Percentiles rank a stretch among this genome's conserved stretches.
Evolutionary conservation across 2,797 vertebrate genomes (phyloP).

Genomic region (Acipenser ruthenus): DNA sequence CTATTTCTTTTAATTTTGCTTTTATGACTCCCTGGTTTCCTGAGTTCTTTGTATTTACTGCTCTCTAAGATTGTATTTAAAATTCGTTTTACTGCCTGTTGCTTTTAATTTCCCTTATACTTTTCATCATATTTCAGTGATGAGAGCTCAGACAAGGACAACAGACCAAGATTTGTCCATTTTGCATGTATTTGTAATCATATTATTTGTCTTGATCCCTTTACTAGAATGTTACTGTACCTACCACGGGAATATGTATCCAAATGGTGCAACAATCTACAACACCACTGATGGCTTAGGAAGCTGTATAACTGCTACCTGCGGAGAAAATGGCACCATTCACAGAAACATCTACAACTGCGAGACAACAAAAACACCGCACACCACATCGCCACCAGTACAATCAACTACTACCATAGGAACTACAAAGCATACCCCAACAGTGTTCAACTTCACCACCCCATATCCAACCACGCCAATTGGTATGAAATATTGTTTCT

Average conservation of each 20-base stretch:
- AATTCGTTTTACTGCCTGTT: no score
- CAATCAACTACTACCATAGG: slow-evolving; percentile 25
- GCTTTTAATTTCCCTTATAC: no score
- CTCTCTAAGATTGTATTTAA: no score
- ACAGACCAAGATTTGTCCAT: no score
- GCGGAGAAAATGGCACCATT: slow-evolving; percentile 58
- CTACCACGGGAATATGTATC: slow-evolving; percentile 49
- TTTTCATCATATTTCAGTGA: no score
- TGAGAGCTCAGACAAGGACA: no score
- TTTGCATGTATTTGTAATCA: no score
- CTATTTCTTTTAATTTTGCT: no score
- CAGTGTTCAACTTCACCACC: slow-evolving; percentile 31
- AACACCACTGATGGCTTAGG: slow-evolving; percentile 66
- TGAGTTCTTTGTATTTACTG: no score
- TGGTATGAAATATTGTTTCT: no score
- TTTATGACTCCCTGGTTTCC: no score
- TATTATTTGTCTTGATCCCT: background rate
- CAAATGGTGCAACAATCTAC: slow-evolving; percentile 51
- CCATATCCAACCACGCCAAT: no score
- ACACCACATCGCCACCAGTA: slow-evolving; percentile 27
- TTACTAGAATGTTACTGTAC: slow-evolving; percentile 63
- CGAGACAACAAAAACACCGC: slow-evolving; percentile 17
- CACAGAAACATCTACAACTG: slow-evolving; percentile 39
- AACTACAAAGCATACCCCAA: slow-evolving; percentile 15
- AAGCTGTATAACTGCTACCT: slow-evolving; percentile 62